phyloP scores from a whole-genome alignment of 2,797 vertebrate genomes.

The Hypotaenidia okinawae region DNA sequence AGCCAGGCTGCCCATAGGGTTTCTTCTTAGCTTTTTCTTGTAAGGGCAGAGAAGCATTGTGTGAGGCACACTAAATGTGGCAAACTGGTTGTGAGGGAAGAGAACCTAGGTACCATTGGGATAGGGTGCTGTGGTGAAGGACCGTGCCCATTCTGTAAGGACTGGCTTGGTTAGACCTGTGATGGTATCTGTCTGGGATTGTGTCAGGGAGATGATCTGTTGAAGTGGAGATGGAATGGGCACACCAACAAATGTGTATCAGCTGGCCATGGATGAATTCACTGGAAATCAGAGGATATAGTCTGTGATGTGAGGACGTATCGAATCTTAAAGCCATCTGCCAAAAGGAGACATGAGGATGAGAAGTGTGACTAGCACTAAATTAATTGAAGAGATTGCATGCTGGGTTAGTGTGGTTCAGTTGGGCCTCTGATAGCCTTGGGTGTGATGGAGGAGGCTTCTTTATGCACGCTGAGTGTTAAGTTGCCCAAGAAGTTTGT shows the following conservation, averaged over 20 bases:
- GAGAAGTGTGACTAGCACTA: rapidly evolving
- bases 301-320: background rate
- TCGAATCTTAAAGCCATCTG: background rate
- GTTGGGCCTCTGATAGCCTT: background rate
- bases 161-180: background rate
- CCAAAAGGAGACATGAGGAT: background rate
- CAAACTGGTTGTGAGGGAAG: background rate
- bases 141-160: background rate
- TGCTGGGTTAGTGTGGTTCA: background rate
- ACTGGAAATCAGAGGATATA: background rate
- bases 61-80: background rate
- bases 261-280: background rate
- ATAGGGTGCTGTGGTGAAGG: too few relatives aligned
- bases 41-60: background rate
- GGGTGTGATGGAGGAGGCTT: background rate
- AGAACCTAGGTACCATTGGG: background rate
- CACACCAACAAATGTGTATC: rapidly evolving
- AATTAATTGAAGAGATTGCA: rapidly evolving
- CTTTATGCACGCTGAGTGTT: background rate
- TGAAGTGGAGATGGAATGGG: background rate
- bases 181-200: background rate
- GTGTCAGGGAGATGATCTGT: background rate
- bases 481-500: background rate
- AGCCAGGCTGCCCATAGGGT: too few relatives aligned
- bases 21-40: background rate